phyloP scores from a whole-genome alignment of 2,888 invertebrate genomes.

The Pristionchus arcanus region DNA sequence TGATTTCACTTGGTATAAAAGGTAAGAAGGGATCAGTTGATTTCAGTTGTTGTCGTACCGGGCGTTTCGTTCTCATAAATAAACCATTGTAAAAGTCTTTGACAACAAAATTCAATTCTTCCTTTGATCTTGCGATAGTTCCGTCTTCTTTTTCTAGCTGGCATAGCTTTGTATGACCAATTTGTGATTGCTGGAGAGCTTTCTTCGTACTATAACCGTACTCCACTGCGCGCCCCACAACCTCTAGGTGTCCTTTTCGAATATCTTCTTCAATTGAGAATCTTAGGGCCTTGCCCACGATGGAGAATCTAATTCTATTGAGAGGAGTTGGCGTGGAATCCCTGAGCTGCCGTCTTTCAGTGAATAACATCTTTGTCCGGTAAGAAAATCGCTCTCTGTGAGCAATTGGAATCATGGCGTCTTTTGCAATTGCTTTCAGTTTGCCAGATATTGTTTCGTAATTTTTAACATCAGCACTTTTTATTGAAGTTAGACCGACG shows the following conservation, averaged over 20 bases:
- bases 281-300: background rate
- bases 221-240: background rate
- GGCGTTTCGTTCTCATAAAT: background rate
- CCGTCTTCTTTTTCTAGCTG: background rate
- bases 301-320: background rate
- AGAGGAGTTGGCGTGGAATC: background rate
- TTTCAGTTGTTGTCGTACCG: background rate
- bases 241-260: background rate
- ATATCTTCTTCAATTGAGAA: background rate
- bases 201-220: background rate
- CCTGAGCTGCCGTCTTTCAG: background rate
- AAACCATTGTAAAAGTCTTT: background rate
- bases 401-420: background rate
- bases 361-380: background rate
- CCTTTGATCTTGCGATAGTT: background rate
- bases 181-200: background rate
- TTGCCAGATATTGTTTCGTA: background rate
- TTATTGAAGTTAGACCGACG: background rate
- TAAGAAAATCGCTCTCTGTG: background rate
- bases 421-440: background rate
- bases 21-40: background rate
- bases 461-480: background rate
- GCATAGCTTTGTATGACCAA: background rate
- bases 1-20: background rate
- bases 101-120: background rate